These are phyloP conservation scores for Enteromius viviparus DNA, from an alignment of 2,797 vertebrate genomes.

Conservation along the genomic window DNA sequence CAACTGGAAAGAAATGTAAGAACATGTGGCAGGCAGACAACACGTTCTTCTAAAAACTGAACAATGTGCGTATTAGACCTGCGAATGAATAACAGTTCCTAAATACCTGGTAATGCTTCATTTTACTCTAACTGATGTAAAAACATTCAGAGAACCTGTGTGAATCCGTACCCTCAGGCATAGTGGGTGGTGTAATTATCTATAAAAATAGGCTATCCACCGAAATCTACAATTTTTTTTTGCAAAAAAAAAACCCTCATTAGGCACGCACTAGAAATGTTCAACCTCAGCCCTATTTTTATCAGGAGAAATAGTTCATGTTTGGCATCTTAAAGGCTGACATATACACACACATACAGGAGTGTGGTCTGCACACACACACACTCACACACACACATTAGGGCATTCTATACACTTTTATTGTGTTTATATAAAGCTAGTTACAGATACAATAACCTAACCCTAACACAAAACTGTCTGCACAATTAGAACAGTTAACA, in stretches of 20 bases:
- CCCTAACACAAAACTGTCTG: not conserved
- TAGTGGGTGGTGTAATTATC: slow-evolving; percentile 64
- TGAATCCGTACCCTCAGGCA: slow-evolving; percentile 52
- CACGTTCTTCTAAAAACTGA: not conserved
- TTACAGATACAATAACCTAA: not conserved
- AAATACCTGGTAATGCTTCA: slow-evolving; percentile 29
- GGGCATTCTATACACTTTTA: not conserved
- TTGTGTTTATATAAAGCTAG: not conserved
- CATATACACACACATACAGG: slow-evolving; percentile 7
- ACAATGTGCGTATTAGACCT: not conserved
- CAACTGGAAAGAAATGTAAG: not conserved
- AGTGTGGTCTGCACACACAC: slow-evolving; percentile 7
- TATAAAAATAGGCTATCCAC: slow-evolving; percentile 43
- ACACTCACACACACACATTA: slow-evolving; percentile 46
- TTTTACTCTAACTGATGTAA: slow-evolving; percentile 55
- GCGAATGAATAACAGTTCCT: slow-evolving; percentile 21
- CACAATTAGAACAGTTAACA: not conserved
- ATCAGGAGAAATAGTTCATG: slow-evolving; percentile 56
- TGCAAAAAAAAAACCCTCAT: slow-evolving; percentile 56
- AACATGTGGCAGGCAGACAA: slow-evolving; percentile 6
- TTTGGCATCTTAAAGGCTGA: slow-evolving; percentile 51
- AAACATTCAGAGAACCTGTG: slow-evolving; percentile 34
- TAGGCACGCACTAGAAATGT: slow-evolving; percentile 66
- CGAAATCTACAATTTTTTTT: slow-evolving; percentile 64
- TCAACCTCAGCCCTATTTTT: slow-evolving; percentile 55